Conservation (phyloP, 2,113 vertebrate genomes). For the Pterophyllum scalare region DNA sequence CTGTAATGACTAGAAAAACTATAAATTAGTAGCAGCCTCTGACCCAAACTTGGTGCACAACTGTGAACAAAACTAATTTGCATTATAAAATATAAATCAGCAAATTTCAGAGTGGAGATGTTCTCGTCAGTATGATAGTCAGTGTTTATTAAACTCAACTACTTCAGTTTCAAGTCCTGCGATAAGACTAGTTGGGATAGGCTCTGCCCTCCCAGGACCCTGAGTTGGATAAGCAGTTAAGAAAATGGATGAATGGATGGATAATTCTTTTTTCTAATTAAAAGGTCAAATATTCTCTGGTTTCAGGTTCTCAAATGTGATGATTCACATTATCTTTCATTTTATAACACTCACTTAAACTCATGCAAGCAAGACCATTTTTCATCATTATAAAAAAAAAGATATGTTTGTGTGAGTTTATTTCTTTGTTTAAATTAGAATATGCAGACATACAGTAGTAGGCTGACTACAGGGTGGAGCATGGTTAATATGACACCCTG, state of each 20-base stretch:
- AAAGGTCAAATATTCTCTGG: constrained; percentile 6
- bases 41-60: too few relatives aligned
- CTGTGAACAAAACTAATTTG: too few relatives aligned
- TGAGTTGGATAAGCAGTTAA: background rate
- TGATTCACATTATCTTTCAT: background rate
- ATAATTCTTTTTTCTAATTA: constrained; percentile 6
- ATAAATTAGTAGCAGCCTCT: too few relatives aligned
- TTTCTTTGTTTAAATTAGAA: background rate
- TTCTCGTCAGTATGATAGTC: too few relatives aligned
- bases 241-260: background rate
- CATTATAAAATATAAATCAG: too few relatives aligned
- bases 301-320: background rate
- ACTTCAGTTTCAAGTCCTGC: background rate
- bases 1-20: too few relatives aligned
- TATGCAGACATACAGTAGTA: background rate
- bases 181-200: background rate
- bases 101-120: too few relatives aligned
- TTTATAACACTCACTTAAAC: background rate
- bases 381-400: background rate
- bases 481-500: constrained; percentile 54
- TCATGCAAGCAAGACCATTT: background rate
- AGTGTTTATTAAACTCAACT: background rate
- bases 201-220: background rate
- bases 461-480: background rate
- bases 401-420: background rate